Evolutionary conservation across 2,888 invertebrate genomes (phyloP), one percentile per base, ranked within the genome.

Genomic region (Aleiodes leptofemur): DNA sequence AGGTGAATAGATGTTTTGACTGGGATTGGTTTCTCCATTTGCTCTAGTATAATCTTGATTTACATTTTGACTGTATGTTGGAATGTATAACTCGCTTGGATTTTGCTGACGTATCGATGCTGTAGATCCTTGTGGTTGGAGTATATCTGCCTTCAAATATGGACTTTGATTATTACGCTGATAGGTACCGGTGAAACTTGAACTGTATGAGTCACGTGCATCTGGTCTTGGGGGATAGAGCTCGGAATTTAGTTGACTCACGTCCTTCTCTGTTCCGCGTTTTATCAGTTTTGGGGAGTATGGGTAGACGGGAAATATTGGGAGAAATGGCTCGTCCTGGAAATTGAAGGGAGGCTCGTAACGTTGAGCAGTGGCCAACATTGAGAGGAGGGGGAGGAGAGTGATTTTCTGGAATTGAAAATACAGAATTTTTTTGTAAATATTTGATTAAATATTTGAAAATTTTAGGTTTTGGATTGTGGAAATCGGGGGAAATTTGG

Each of bases 221-320:
- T 86, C 87, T 0, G 83, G 66, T 75, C 86, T 88, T 1, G 88
- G 85, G 4, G 83, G 82, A 79, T 85, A 87, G 0, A 87, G 77
- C 51, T 87, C 88, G 3, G 88, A 80, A 2, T 82, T 82, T 48
- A 87, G 76, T 61, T 85, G 86, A 3, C 82, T 73, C 0, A 74
- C 53, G 4, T 85, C 81, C 31, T 81, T 82, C 4, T 88, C 88
- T 11, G 82, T 73, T 3, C 86, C 88, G 4, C 89, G 83, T 73
- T 89, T 89, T 43, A 87, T 85, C 76, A 89, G 66, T 73, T 88
- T 89, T 0, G 87, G 87, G 72, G 76, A 87, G 81, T 88, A 88
- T 4, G 88, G 87, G 66, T 87, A 88, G 9, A 83, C 77, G 0
- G 89, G 88, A 66, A 84, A 83, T 75, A 89, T 88, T 43, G 89